Conservation (phyloP, 35 echinoderm and acorn worm species). For the Apostichopus parvimensis region DNA sequence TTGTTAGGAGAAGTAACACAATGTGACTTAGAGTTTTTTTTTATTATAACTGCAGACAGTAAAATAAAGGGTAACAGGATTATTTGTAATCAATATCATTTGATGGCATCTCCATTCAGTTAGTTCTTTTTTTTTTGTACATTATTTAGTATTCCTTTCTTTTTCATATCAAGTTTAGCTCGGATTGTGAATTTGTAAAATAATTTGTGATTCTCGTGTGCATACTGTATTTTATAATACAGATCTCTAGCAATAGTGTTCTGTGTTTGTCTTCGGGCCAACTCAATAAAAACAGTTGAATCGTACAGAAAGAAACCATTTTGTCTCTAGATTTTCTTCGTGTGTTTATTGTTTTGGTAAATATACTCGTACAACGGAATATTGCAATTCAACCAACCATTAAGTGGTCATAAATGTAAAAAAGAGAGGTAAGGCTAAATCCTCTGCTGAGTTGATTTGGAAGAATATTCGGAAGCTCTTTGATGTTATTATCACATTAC, state of each 20-base stretch:
- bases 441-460: too few species aligned
- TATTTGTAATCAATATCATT: background rate
- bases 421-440: too few species aligned
- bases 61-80: background rate
- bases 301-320: background rate
- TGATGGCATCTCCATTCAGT: background rate
- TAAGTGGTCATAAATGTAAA: too few species aligned
- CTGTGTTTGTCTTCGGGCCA: background rate
- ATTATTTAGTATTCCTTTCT: background rate
- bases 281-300: background rate
- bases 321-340: too few species aligned
- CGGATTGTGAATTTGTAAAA: background rate
- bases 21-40: background rate
- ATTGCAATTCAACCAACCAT: too few species aligned
- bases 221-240: background rate
- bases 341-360: too few species aligned
- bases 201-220: constrained; percentile 9
- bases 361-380: too few species aligned
- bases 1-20: too few species aligned
- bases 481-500: too few species aligned
- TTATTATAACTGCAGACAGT: background rate
- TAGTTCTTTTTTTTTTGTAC: background rate
- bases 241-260: background rate
- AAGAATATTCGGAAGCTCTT: too few species aligned
- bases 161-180: background rate